Evolutionary conservation across 2,888 invertebrate genomes (phyloP).

Genomic region (Spodoptera exigua): DNA sequence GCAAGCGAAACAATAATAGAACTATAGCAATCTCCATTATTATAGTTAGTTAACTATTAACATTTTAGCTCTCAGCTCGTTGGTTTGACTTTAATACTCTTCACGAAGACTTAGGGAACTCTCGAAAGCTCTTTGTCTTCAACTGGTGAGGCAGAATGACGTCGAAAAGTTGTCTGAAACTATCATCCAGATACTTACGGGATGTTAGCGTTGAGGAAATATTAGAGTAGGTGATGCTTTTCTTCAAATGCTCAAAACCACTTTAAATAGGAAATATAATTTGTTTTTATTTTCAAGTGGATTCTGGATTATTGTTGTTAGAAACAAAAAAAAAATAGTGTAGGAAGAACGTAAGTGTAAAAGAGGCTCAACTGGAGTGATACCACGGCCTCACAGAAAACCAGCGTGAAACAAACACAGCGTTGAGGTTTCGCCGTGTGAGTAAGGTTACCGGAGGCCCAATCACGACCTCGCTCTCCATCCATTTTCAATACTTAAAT

Average conservation of each 20-base stretch:
- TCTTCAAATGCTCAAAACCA: neutral
- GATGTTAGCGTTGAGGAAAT: slow-evolving; percentile 24
- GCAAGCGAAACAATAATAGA: slow-evolving; percentile 49
- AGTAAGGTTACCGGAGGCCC: too few species aligned
- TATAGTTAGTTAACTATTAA: slow-evolving; percentile 67
- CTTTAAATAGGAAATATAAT: too few species aligned
- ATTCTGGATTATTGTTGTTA: too few species aligned
- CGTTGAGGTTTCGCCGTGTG: too few species aligned
- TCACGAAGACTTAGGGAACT: slow-evolving; percentile 72
- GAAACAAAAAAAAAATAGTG: too few species aligned
- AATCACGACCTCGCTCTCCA: too few species aligned
- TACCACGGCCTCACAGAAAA: too few species aligned
- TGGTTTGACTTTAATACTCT: slow-evolving; percentile 72
- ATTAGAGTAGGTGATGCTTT: neutral
- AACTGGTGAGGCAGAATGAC: slow-evolving; percentile 63
- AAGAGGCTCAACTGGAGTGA: too few species aligned
- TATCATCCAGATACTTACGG: slow-evolving; percentile 39
- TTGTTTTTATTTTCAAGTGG: too few species aligned
- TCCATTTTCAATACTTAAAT: too few species aligned
- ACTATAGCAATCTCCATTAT: slow-evolving; percentile 48
- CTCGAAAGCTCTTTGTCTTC: slow-evolving; percentile 67
- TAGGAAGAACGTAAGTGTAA: too few species aligned
- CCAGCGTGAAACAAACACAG: too few species aligned
- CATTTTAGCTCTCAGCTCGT: slow-evolving; percentile 67
- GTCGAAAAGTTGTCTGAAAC: slow-evolving; percentile 48